phyloP scores from a whole-genome alignment of 2,113 vertebrate species.

The Mus spicilegus region DNA sequence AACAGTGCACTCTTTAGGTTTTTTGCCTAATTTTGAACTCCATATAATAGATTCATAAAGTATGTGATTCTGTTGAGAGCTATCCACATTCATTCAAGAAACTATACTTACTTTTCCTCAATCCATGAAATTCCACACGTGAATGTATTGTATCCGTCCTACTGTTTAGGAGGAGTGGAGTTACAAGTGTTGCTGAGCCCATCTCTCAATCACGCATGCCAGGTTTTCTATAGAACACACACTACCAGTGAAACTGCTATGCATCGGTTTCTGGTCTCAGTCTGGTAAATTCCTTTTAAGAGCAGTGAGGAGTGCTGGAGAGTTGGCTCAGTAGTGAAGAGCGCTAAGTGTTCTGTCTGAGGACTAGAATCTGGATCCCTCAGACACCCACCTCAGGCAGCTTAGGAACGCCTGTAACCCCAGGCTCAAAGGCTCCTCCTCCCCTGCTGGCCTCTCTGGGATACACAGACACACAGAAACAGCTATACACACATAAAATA shows the following conservation, averaged over 20 bases:
- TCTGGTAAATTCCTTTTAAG: background rate
- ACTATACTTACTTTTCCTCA: slow-evolving; percentile 11
- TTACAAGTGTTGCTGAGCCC: background rate
- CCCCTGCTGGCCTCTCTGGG: background rate
- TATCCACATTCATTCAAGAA: background rate
- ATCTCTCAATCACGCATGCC: background rate
- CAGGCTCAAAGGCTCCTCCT: background rate
- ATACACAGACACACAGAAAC: background rate
- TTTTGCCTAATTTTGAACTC: background rate
- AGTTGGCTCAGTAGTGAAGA: background rate
- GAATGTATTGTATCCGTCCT: background rate
- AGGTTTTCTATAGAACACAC: background rate
- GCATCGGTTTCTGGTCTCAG: background rate
- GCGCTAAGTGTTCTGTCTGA: background rate
- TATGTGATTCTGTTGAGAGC: background rate
- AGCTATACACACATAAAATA: background rate
- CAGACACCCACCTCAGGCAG: background rate
- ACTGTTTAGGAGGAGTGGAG: background rate
- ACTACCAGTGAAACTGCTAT: background rate
- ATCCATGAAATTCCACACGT: background rate
- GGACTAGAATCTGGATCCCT: background rate
- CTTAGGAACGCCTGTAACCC: background rate
- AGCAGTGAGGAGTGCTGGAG: background rate
- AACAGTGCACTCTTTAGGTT: background rate
- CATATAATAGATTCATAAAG: background rate